Evolutionary conservation across 2,113 vertebrate genomes (phyloP).

Genomic region (Pomatorhinus ruficollis): DNA sequence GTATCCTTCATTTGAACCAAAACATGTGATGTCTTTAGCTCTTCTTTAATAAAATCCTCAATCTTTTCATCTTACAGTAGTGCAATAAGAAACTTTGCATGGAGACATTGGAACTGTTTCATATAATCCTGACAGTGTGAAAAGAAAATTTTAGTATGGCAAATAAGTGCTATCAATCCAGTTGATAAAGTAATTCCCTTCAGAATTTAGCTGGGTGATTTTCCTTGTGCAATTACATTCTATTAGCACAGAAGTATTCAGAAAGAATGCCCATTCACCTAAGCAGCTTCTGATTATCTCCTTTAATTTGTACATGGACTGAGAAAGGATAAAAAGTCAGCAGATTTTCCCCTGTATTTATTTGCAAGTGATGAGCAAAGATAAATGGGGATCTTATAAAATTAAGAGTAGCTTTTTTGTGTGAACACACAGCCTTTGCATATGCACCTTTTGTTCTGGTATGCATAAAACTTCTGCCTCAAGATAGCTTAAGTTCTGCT

Average conservation of each 20-base stretch:
- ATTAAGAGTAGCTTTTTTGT: neutral
- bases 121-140: neutral
- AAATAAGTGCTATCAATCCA: constrained; percentile 1
- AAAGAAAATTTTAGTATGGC: neutral
- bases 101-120: neutral
- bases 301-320: neutral
- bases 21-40: neutral
- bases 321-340: neutral
- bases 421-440: neutral
- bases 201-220: neutral
- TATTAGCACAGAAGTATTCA: neutral
- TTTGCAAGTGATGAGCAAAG: neutral
- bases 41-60: neutral
- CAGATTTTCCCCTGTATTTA: neutral
- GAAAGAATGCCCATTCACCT: neutral
- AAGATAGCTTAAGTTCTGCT: neutral
- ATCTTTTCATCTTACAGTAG: neutral
- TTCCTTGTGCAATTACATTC: neutral
- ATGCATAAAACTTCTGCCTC: neutral
- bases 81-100: neutral
- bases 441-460: neutral
- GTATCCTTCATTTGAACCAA: neutral
- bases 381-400: neutral
- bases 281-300: neutral
- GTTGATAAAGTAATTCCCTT: neutral